Conservation (phyloP, 1,140 invertebrate genomes). For the Mesaphorura yosii region DNA sequence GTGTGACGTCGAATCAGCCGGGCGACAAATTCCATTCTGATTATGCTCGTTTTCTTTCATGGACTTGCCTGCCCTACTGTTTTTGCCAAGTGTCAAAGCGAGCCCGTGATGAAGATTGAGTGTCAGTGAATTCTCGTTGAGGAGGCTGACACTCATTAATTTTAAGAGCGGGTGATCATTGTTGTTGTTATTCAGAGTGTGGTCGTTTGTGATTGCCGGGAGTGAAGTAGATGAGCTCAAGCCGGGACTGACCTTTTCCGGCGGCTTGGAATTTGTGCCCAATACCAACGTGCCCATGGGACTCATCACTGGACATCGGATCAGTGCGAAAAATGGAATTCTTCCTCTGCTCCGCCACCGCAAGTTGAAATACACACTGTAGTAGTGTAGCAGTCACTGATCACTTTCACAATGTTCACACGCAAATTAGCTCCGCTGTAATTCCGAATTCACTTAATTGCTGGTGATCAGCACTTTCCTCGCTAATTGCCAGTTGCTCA, state of each 20-base stretch:
- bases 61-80: background rate
- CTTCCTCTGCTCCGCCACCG: no score
- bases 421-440: no score
- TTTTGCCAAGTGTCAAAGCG: slow-evolving; percentile 1
- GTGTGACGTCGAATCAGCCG: background rate
- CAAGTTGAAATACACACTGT: no score
- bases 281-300: slow-evolving; percentile 23
- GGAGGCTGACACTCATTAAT: slow-evolving; percentile 29
- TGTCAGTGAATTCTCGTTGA: slow-evolving; percentile 18
- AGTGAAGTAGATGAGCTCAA: background rate
- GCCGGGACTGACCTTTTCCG: background rate
- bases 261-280: background rate
- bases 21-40: background rate
- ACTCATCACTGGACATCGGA: slow-evolving; percentile 27
- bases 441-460: no score
- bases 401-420: no score
- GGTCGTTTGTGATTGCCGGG: background rate
- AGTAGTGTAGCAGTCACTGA: no score
- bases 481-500: no score
- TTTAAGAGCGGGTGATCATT: slow-evolving; percentile 23
- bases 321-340: no score
- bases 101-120: slow-evolving; percentile 10
- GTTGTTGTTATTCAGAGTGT: background rate
- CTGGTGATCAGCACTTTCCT: no score
- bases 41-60: background rate